phyloP scores from a whole-genome alignment of 2,113 vertebrate species.

The Thryonomys swinderianus region DNA sequence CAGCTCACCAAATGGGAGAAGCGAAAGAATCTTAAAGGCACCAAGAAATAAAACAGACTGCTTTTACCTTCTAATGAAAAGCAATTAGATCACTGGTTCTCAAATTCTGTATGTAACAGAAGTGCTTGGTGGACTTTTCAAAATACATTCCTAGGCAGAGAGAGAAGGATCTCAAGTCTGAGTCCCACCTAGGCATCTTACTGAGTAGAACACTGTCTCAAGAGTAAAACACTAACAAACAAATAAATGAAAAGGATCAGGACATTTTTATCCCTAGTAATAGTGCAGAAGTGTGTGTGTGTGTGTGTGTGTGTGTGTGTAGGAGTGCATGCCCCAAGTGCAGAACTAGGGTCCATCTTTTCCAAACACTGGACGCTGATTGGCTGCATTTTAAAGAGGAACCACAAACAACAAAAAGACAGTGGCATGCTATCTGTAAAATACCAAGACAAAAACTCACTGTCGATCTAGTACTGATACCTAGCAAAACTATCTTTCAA shows the following conservation, averaged over 20 bases:
- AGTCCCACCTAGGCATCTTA: background rate
- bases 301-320: no score
- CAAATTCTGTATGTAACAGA: background rate
- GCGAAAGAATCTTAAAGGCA: background rate
- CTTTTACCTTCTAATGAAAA: background rate
- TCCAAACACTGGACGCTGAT: background rate
- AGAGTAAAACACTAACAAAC: background rate
- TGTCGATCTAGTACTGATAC: background rate
- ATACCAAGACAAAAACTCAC: background rate
- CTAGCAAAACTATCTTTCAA: background rate
- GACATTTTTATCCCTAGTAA: background rate
- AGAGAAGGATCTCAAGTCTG: background rate
- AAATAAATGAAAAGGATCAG: background rate
- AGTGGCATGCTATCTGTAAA: background rate
- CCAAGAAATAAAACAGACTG: background rate
- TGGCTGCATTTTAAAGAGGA: background rate
- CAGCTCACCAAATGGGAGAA: background rate
- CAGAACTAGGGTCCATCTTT: background rate
- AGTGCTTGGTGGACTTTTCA: background rate
- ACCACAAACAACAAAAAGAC: background rate
- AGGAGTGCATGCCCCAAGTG: no score
- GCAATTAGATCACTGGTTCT: background rate
- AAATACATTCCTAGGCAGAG: background rate
- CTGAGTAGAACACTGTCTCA: background rate
- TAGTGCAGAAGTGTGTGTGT: no score